Percentiles rank a stretch among this genome's conserved stretches.
phyloP scores from a whole-genome alignment of 1,140 invertebrate genomes.

The Cotesia glomerata region DNA sequence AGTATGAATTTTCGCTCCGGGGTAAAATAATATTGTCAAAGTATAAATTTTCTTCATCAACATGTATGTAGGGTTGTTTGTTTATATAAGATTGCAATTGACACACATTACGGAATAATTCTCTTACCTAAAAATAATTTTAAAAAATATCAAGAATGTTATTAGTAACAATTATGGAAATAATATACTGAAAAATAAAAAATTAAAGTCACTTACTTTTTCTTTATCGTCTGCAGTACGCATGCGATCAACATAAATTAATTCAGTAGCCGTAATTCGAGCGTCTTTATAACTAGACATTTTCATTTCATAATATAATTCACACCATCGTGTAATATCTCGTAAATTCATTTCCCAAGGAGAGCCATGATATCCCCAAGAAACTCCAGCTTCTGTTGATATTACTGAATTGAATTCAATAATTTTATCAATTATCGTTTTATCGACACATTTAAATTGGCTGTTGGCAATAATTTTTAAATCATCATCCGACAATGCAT shows the following conservation, averaged over 20 bases:
- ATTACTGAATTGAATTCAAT: constrained; percentile 82
- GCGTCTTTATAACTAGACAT: constrained; percentile 35
- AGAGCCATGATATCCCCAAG: constrained; percentile 78
- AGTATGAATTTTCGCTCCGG: constrained; percentile 51
- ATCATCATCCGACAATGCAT: constrained; percentile 80
- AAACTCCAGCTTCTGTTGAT: constrained; percentile 68
- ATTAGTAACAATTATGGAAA: constrained; percentile 55
- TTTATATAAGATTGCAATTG: constrained; percentile 61
- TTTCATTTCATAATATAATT: constrained; percentile 62
- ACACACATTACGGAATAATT: constrained; percentile 62
- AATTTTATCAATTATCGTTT: constrained; percentile 73
- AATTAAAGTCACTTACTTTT: constrained; percentile 53
- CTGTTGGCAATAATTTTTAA: constrained; percentile 68
- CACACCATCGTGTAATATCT: constrained; percentile 93
- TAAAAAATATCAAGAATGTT: background rate
- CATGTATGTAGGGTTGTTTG: constrained; percentile 59
- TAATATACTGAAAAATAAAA: constrained; percentile 37
- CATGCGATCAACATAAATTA: constrained; percentile 86
- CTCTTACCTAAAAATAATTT: constrained; percentile 17
- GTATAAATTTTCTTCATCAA: constrained; percentile 63
- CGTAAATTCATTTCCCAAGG: constrained; percentile 98
- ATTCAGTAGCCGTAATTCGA: constrained; percentile 65
- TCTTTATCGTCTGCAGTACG: constrained; percentile 74
- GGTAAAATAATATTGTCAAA: constrained; percentile 68
- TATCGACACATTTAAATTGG: constrained; percentile 65